Evolutionary conservation across 2,113 vertebrate genomes (phyloP).

Genomic region (Hiodon tergisus): DNA sequence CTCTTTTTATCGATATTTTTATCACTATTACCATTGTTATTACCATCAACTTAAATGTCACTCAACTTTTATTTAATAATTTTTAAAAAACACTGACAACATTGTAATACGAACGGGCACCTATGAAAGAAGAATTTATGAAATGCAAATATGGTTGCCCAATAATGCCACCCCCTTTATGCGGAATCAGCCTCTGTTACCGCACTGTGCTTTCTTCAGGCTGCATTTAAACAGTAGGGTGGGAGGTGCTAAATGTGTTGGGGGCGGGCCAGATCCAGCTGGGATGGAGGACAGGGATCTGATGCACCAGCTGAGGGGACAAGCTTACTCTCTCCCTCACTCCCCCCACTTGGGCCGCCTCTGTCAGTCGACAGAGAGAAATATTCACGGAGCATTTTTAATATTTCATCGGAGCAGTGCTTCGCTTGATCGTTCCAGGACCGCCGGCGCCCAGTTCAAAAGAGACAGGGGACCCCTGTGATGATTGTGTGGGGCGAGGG

Average conservation of each 20-base stretch:
- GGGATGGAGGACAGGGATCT: conserved; percentile 1
- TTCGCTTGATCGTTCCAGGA: conserved; percentile 56
- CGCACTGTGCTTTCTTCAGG: too few relatives aligned
- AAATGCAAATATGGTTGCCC: too few relatives aligned
- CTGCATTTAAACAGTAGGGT: neutral
- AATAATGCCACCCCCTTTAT: too few relatives aligned
- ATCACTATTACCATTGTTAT: too few relatives aligned
- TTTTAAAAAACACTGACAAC: too few relatives aligned
- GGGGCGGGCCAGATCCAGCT: too few relatives aligned
- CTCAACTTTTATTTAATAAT: too few relatives aligned
- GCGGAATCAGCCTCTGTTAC: too few relatives aligned
- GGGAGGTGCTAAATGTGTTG: neutral
- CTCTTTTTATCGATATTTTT: too few relatives aligned
- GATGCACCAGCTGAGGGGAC: neutral
- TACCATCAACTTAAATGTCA: too few relatives aligned
- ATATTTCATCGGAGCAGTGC: conserved; percentile 43
- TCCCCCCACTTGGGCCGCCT: neutral
- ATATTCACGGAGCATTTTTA: conserved; percentile 14
- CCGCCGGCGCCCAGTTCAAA: conserved; percentile 59
- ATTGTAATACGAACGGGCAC: too few relatives aligned
- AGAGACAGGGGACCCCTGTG: conserved; percentile 46
- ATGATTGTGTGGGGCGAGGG: conserved; percentile 46
- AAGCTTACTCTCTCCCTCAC: neutral
- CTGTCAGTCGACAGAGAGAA: conserved; percentile 8
- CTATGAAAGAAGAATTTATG: too few relatives aligned